Evolutionary conservation across 1,140 invertebrate genomes (phyloP).

Genomic region (Leguminivora glycinivorella): DNA sequence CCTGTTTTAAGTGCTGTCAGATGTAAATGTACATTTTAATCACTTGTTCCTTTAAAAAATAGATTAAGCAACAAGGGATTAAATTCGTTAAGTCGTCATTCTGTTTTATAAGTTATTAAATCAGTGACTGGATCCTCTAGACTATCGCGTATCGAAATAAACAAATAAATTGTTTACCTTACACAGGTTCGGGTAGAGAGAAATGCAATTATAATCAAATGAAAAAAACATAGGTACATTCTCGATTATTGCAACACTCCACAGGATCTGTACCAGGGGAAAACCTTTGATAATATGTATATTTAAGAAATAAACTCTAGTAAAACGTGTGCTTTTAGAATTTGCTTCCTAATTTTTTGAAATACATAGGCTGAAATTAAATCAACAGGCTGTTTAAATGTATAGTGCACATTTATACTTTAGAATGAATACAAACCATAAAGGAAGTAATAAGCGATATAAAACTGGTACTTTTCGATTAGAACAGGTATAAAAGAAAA

Average conservation of each 20-base stretch:
- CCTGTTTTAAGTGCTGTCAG: conserved; percentile 7
- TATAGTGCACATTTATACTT: background rate
- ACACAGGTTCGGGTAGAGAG: too few relatives aligned
- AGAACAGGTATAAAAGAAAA: background rate
- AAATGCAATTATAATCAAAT: too few relatives aligned
- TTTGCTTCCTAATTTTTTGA: background rate
- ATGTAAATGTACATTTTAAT: background rate
- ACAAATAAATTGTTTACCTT: too few relatives aligned
- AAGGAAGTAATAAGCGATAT: background rate
- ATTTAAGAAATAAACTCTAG: background rate
- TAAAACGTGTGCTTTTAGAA: background rate
- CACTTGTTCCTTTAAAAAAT: background rate
- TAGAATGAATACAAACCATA: background rate
- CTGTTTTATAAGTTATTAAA: background rate
- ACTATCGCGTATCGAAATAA: too few relatives aligned
- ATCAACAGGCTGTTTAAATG: background rate
- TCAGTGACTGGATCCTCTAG: too few relatives aligned
- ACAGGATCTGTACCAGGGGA: too few relatives aligned
- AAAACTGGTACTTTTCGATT: background rate
- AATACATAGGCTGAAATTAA: background rate
- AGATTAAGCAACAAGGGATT: background rate
- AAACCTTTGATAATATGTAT: too few relatives aligned
- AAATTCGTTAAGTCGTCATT: background rate
- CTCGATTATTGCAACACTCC: too few relatives aligned
- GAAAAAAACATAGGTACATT: too few relatives aligned